Evolutionary conservation across 2,888 invertebrate genomes (phyloP), one percentile per base, ranked within the genome.

Genomic region (Drosophila borealis): DNA sequence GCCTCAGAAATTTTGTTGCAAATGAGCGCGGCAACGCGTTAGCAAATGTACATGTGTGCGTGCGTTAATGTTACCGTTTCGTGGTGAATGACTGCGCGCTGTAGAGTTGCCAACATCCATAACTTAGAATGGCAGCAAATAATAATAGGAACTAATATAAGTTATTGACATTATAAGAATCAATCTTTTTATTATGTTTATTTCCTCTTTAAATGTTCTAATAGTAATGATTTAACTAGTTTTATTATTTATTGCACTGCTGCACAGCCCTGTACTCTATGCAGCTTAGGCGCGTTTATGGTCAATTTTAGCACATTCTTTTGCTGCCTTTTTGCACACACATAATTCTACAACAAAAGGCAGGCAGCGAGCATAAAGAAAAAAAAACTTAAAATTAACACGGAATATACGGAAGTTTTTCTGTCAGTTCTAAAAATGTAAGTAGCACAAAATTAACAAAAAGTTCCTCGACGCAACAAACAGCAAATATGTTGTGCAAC

Each of bases 341-440:
- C 8, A 50, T n/a, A 67, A 25, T 67, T 60, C 61, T 54, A 70
- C 59, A 79, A 85, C 73, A 82, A 88, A 82, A 82, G 66, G 29
- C 50, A 78, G 54, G n/a, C 62, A 64, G 54, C 74, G 25, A 78
- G 19, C 19, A 42, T 19, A 37, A 64, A 60, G 45, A 49, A 39
- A 70, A 44, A 61, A 69, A 71, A 69, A 48, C 50, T 63, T 65
- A 61, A 65, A 75, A 71, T 57, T 71, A 44, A 29, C 62, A 78
- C 46, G 55, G 50, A 62, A 65, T 55, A 57, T 51, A 62, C 65
- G 51, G 29, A 68, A 51, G 67, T 61, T 82, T 82, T 78, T 45
- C 83, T 83, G 87, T 88, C 83, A 83, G 29, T 80, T 57, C 14
- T 34, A 56, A 51, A 68, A 78, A 72, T 81, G 85, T 85, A 81